Evolutionary conservation across 2,797 vertebrate species (phyloP).

Genomic region (Parambassis ranga): DNA sequence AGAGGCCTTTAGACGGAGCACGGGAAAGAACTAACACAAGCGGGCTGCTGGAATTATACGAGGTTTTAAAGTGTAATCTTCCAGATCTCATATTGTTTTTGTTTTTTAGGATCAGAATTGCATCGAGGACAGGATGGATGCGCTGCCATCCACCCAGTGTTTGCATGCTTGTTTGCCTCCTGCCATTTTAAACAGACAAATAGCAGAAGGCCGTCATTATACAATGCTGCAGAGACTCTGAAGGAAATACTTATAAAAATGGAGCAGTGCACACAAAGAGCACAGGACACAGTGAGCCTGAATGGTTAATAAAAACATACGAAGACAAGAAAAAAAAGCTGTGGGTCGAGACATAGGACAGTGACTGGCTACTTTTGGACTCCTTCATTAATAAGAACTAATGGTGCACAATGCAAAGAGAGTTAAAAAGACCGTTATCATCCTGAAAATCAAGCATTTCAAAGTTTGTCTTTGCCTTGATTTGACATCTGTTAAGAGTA

Average conservation of each 20-base stretch:
- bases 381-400: neutral
- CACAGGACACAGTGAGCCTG: constrained; percentile 63
- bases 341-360: constrained; percentile 82
- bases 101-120: neutral
- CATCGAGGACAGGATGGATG: constrained; percentile 17
- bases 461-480: neutral
- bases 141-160: constrained; percentile 7
- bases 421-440: neutral
- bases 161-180: constrained; percentile 8
- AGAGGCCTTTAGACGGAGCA: neutral
- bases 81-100: constrained; percentile 2
- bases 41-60: neutral
- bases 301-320: constrained; percentile 66
- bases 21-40: constrained; percentile 11
- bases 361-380: constrained; percentile 52
- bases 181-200: constrained; percentile 2
- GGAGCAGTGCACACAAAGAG: constrained; percentile 64
- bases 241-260: neutral
- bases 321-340: constrained; percentile 79
- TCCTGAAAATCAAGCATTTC: too few species aligned
- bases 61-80: neutral
- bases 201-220: neutral
- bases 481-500: neutral
- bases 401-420: constrained; percentile 40
- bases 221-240: constrained; percentile 18